These are phyloP conservation scores for Tubiluchus corallicola DNA, from an alignment of 2,888 invertebrate genomes.

Conservation along the genomic window DNA sequence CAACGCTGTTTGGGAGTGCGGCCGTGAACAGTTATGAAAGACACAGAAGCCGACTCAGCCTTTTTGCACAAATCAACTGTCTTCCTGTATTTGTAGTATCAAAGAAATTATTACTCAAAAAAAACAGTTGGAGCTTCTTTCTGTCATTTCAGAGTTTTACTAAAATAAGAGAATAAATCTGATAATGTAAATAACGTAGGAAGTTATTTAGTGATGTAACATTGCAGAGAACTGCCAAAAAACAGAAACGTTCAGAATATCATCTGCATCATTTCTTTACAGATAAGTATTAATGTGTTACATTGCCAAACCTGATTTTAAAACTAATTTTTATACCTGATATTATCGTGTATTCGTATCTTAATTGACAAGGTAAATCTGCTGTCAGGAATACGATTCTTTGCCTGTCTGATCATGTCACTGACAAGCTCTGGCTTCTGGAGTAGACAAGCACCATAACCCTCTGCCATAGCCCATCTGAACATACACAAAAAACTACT, in stretches of 20 bases:
- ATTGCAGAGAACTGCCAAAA: no score
- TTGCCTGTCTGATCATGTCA: conserved; percentile 56
- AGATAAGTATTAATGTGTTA: not conserved
- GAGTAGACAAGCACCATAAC: conserved; percentile 66
- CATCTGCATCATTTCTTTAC: not conserved
- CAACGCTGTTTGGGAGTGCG: conserved; percentile 63
- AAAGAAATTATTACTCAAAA: not conserved
- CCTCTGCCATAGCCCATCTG: conserved; percentile 72
- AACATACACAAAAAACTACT: no score
- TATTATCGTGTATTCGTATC: conserved; percentile 56
- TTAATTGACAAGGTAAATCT: conserved; percentile 78
- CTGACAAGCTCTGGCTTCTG: conserved; percentile 60
- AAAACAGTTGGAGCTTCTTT: not conserved
- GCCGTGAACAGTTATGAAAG: conserved; percentile 76
- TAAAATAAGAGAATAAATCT: no score
- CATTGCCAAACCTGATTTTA: not conserved
- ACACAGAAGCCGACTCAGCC: conserved; percentile 64
- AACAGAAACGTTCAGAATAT: conserved; percentile 5
- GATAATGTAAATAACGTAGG: no score
- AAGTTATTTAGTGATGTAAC: no score
- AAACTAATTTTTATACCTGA: conserved; percentile 30
- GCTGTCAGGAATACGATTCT: conserved; percentile 43
- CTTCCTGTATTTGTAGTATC: conserved; percentile 28
- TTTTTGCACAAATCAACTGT: conserved; percentile 61
- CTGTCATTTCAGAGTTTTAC: not conserved